A percentile compares a stretch with the other conserved stretches of the same genome.
Evolutionary conservation across 2,888 invertebrate genomes (phyloP).

Genomic region (Pristionchus entomophagus): DNA sequence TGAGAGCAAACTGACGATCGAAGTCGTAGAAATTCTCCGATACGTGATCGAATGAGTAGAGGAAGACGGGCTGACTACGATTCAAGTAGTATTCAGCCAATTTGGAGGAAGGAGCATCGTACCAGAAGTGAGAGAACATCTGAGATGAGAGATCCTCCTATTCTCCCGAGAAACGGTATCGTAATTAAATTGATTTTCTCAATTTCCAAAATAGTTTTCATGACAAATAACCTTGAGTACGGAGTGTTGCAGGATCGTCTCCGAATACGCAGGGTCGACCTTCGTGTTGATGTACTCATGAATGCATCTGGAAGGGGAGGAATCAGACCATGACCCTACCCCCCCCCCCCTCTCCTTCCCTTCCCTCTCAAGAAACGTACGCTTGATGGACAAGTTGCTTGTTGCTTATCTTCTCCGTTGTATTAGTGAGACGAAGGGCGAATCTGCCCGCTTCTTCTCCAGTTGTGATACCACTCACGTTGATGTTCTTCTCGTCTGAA

Average conservation of each 20-base stretch:
- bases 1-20: conserved; percentile 61
- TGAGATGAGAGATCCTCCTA: no score
- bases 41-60: conserved; percentile 76
- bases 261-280: conserved; percentile 67
- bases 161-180: no score
- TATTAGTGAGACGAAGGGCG: conserved; percentile 71
- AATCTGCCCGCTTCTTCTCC: conserved; percentile 64
- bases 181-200: neutral
- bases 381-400: conserved; percentile 71
- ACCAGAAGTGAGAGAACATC: conserved; percentile 77
- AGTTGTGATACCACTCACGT: conserved; percentile 64
- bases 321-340: neutral
- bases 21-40: conserved; percentile 75
- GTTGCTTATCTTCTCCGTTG: conserved; percentile 72
- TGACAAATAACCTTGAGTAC: conserved; percentile 72
- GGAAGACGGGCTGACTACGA: conserved; percentile 69
- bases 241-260: conserved; percentile 69
- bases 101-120: conserved; percentile 74
- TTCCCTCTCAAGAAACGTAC: neutral
- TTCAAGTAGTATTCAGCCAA: conserved; percentile 71
- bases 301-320: conserved; percentile 64
- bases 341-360: no score
- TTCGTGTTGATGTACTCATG: conserved; percentile 75
- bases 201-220: no score
- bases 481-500: conserved; percentile 73